Percentiles rank a stretch among this genome's conserved stretches.
Conservation (phyloP, 1,140 invertebrate genomes). For the Ostrea edulis region DNA sequence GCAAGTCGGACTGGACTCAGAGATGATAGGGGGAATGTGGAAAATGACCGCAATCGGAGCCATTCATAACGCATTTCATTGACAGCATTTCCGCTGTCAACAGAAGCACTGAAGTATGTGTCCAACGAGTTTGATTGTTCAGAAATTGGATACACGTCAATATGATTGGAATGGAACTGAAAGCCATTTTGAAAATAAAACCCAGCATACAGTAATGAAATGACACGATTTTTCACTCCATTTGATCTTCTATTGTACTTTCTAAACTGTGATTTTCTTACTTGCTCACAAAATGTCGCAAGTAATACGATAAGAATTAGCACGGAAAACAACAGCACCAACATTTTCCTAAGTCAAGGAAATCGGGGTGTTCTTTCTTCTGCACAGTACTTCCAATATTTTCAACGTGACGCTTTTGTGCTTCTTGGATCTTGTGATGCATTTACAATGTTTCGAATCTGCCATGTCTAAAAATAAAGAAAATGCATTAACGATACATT, state of each 20-base stretch:
- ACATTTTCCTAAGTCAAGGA: neutral
- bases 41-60: constrained; percentile 19
- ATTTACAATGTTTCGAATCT: neutral
- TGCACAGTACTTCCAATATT: neutral
- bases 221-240: neutral
- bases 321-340: neutral
- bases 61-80: constrained; percentile 26
- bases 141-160: neutral
- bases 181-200: neutral
- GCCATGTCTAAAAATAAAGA: neutral
- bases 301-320: neutral
- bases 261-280: neutral
- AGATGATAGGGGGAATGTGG: neutral
- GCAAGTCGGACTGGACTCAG: neutral
- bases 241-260: neutral
- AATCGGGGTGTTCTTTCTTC: neutral
- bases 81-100: neutral
- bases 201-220: neutral
- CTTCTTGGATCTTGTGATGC: neutral
- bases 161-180: neutral
- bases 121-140: neutral
- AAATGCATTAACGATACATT: no score
- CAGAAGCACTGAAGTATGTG: neutral
- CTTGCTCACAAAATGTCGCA: neutral
- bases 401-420: neutral